Base-by-base conservation (phyloP, 2,888 invertebrate species). In the Acronicta psi region DNA sequence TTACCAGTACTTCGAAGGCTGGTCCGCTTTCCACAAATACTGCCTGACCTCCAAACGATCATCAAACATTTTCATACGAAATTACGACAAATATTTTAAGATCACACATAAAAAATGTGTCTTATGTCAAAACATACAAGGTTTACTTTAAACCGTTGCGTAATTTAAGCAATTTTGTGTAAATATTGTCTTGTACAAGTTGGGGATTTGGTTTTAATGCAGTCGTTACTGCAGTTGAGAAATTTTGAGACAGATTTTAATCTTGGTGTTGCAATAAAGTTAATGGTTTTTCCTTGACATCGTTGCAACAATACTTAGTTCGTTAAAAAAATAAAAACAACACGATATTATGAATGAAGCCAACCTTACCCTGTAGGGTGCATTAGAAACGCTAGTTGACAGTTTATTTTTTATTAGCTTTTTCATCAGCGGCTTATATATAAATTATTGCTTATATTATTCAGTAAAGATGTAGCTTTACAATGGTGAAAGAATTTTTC, bases 161-260 rank as follows among this genome's bases (percentile, higher is more conserved):
- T 36, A 69, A 59, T 37, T n/a, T 44, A 37, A 46, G 38, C 47
- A 41, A 64, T 63, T 45, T 10, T 38, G 59, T 18, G 46, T 55
- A 70, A 66, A 74, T 62, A 66, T 55, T 61, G 40, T 59, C 58
- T 47, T 23, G 7, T 25, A 13, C n/a, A 5, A 40, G 18, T 2
- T 29, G 8, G 41, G 40, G 17, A 42, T 54, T 62, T 56, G 61
- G 29, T 42, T 59, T 36, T 31, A 42, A 61, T 67, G 61, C 47
- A 50, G 34, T 45, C 9, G 75, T 79, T 63, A 72, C 71, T 63
- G 36, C 13, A 29, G 54, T 70, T 76, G 55, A 45, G 68, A 69
- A 77, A 73, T 51, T 50, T 63, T 31, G 42, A 50, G 57, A 58
- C 57, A 59, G 59, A 73, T 72, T 59, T 68, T 10, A 0, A 53